Conservation (phyloP, 2,797 vertebrate species). For the Lepus townsendii region DNA sequence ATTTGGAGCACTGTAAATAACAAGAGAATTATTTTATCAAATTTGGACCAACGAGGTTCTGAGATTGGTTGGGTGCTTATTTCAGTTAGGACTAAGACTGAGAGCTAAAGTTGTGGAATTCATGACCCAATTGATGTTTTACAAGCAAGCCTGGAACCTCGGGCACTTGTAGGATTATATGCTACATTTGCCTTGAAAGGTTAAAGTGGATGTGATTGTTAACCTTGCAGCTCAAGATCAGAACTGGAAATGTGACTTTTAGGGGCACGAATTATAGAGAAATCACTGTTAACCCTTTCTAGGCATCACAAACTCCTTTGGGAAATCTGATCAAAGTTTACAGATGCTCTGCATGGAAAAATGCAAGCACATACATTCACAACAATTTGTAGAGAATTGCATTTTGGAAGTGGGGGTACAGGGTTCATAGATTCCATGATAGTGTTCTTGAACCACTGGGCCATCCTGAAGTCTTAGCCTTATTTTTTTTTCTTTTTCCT, state of each 20-base stretch:
- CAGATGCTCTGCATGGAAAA: neutral
- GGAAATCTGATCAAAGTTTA: conserved; percentile 38
- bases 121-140: neutral
- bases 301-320: conserved; percentile 20
- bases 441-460: neutral
- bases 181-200: conserved; percentile 65
- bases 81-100: neutral
- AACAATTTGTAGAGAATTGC: neutral
- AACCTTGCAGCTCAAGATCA: conserved; percentile 55
- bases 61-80: neutral
- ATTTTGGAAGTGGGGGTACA: neutral
- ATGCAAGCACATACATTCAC: neutral
- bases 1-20: neutral
- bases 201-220: conserved; percentile 66
- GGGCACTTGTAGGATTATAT: neutral
- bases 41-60: neutral
- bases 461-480: neutral
- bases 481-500: neutral
- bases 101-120: conserved; percentile 58
- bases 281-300: conserved; percentile 63
- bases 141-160: conserved; percentile 50
- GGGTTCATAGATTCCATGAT: neutral
- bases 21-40: neutral
- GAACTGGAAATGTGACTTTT: conserved; percentile 64
- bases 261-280: conserved; percentile 43